Evolutionary conservation across 53 echinoderm and acorn worm genomes (phyloP).

Genomic region (Patiria pectinifera): DNA sequence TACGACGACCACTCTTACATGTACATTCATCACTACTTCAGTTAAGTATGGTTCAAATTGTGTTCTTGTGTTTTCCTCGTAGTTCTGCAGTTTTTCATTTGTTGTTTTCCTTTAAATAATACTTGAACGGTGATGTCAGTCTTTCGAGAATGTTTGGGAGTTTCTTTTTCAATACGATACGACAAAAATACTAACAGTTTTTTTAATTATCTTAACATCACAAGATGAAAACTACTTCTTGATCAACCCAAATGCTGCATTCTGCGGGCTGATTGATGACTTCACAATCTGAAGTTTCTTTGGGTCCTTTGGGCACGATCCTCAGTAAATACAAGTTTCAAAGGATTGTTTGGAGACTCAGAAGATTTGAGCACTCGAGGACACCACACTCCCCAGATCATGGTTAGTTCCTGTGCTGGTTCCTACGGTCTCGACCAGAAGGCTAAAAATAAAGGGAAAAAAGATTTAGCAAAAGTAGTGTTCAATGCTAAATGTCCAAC

Average conservation of each 20-base stretch:
- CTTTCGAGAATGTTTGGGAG: slow-evolving; percentile 38
- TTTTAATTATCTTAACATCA: slow-evolving; percentile 43
- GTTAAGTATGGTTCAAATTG: slow-evolving; percentile 1
- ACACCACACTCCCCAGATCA: not conserved
- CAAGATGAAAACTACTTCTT: slow-evolving; percentile 52
- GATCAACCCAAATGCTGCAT: not conserved
- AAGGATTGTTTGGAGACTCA: not conserved
- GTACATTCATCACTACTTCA: slow-evolving; percentile 48
- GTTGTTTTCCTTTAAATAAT: slow-evolving; percentile 7
- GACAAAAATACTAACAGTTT: slow-evolving; percentile 62
- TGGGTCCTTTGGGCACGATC: not conserved
- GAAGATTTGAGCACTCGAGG: slow-evolving; percentile 13
- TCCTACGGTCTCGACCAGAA: slow-evolving; percentile 51
- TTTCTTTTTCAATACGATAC: slow-evolving; percentile 45
- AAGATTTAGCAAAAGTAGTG: not conserved
- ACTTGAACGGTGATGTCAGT: not conserved
- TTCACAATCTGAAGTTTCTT: not conserved
- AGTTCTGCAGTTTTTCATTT: slow-evolving; percentile 52
- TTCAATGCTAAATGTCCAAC: not conserved
- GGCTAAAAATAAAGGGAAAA: slow-evolving; percentile 20
- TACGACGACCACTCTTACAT: slow-evolving; percentile 45
- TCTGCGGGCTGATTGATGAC: not conserved
- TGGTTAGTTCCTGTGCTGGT: slow-evolving; percentile 54
- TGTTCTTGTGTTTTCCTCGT: not conserved
- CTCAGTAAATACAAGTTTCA: not conserved